Percentiles rank a stretch among this genome's conserved stretches.
Evolutionary conservation across 2,888 invertebrate species (phyloP).

Genomic region (Sminthurinus aureus): DNA sequence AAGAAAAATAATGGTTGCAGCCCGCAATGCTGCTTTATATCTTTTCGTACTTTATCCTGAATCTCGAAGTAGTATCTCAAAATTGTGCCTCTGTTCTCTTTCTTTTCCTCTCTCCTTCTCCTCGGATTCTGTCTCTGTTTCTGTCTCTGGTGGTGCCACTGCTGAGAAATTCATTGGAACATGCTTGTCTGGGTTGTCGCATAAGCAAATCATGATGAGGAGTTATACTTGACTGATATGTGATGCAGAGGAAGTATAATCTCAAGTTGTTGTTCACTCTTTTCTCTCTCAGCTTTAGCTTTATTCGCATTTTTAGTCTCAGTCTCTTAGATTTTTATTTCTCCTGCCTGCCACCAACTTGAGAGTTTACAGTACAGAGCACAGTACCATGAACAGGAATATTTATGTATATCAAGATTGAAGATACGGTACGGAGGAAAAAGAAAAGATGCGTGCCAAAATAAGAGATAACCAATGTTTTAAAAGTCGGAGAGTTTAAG

Average conservation of each 20-base stretch:
- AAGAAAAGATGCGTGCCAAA: not conserved
- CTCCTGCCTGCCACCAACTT: not conserved
- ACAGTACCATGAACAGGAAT: too few species aligned
- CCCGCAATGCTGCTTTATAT: not conserved
- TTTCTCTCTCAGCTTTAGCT: too few species aligned
- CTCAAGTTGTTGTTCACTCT: not conserved
- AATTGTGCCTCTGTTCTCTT: not conserved
- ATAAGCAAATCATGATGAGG: conserved; percentile 17
- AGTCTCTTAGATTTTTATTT: too few species aligned
- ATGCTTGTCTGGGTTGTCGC: not conserved
- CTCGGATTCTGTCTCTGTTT: not conserved
- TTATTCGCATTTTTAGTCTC: too few species aligned
- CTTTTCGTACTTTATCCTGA: not conserved
- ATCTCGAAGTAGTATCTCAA: too few species aligned
- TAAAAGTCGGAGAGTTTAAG: not conserved
- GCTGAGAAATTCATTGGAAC: not conserved
- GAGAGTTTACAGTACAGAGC: not conserved
- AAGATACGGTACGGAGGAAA: too few species aligned
- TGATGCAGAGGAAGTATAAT: not conserved
- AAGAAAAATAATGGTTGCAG: not conserved
- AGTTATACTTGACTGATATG: conserved; percentile 12
- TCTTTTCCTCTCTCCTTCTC: not conserved
- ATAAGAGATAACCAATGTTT: not conserved
- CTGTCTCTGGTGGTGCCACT: not conserved
- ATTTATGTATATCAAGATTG: too few species aligned